phyloP scores from a whole-genome alignment of 2,888 invertebrate species.

The Gandaritis pyraliata region DNA sequence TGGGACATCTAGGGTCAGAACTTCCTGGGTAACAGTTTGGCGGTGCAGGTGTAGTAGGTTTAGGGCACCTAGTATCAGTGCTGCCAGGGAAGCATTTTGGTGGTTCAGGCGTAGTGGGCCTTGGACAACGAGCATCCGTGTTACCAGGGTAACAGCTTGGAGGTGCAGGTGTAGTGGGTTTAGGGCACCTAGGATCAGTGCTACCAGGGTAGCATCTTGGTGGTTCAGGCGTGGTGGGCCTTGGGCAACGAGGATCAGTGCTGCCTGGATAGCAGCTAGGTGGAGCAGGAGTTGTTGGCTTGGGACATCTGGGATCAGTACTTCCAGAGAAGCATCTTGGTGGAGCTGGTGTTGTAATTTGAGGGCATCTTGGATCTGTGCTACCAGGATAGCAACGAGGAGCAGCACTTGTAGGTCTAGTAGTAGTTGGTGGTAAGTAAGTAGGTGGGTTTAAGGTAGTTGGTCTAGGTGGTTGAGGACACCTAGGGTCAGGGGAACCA shows the following conservation, averaged over 20 bases:
- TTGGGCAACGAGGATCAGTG: slow-evolving; percentile 51
- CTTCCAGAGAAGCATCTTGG: slow-evolving; percentile 55
- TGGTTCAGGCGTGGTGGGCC: slow-evolving; percentile 46
- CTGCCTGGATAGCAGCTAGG: slow-evolving; percentile 56
- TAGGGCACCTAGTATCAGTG: slow-evolving; percentile 50
- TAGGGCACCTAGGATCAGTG: slow-evolving; percentile 44
- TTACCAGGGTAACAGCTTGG: slow-evolving; percentile 53
- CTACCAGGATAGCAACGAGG: slow-evolving; percentile 59
- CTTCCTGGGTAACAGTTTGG: slow-evolving; percentile 46
- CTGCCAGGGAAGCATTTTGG: slow-evolving; percentile 52
- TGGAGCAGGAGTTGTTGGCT: slow-evolving; percentile 49
- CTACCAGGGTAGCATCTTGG: slow-evolving; percentile 43
- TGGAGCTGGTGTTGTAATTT: slow-evolving; percentile 49
- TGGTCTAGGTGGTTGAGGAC: slow-evolving; percentile 25
- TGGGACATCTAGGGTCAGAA: slow-evolving; percentile 53
- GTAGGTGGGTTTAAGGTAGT: not conserved
- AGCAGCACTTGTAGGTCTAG: slow-evolving; percentile 45
- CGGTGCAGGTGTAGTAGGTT: slow-evolving; percentile 33
- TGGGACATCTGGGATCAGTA: slow-evolving; percentile 38
- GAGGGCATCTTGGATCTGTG: slow-evolving; percentile 53
- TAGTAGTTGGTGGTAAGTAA: slow-evolving; percentile 52
- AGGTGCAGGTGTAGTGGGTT: slow-evolving; percentile 50
- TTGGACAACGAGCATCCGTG: slow-evolving; percentile 49
- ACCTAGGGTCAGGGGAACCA: too few relatives aligned
- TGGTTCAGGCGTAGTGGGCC: slow-evolving; percentile 47